phyloP scores from a whole-genome alignment of 23 tunicate species.

The Halocynthia aurantium region DNA sequence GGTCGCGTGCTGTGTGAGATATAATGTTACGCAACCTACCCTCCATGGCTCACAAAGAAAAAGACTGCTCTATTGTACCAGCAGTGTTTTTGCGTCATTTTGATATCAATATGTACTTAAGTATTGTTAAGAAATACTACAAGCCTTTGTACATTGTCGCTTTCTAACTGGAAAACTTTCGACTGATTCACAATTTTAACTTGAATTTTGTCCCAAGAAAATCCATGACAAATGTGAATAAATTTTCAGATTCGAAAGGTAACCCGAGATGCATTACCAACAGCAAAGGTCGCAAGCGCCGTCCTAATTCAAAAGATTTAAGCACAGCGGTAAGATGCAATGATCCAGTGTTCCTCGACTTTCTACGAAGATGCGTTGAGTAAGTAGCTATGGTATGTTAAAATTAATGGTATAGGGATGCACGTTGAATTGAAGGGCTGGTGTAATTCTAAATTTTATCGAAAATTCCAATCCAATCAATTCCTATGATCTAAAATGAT shows the following conservation, averaged over 20 bases:
- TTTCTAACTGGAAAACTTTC: background rate
- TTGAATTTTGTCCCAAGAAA: too few relatives aligned
- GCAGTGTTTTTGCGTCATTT: too few relatives aligned
- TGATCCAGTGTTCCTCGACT: slow-evolving; percentile 83
- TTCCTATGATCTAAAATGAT: background rate
- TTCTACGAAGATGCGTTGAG: slow-evolving; percentile 78
- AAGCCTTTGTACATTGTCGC: background rate
- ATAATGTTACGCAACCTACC: too few relatives aligned
- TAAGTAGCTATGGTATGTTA: slow-evolving; percentile 24
- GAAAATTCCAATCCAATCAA: background rate
- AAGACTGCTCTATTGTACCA: too few relatives aligned
- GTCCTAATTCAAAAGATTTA: slow-evolving; percentile 85
- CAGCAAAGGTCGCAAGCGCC: slow-evolving; percentile 93
- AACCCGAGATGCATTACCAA: slow-evolving; percentile 89
- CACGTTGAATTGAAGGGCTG: background rate
- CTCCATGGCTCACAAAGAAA: too few relatives aligned
- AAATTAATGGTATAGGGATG: background rate
- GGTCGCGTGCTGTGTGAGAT: too few relatives aligned
- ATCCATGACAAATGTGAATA: background rate
- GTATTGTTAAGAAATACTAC: background rate
- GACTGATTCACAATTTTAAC: too few relatives aligned
- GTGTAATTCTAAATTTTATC: background rate
- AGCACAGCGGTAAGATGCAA: slow-evolving; percentile 64
- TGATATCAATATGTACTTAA: background rate
- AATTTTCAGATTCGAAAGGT: slow-evolving; percentile 64